Conservation (phyloP, 2,888 invertebrate genomes). For the Blastobasis lacticolella region DNA sequence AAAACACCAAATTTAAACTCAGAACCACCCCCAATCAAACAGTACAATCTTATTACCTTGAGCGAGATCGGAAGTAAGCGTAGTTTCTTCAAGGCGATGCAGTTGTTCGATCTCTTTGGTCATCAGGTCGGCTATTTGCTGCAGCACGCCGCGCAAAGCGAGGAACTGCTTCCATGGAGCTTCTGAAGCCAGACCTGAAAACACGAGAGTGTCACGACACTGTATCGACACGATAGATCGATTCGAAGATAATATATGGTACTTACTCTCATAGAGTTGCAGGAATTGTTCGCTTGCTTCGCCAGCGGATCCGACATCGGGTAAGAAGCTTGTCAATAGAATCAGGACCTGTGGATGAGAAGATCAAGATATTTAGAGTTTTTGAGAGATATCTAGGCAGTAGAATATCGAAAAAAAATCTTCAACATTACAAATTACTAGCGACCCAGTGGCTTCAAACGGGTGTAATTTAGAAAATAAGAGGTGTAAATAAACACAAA, state of each 20-base stretch:
- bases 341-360: conserved; percentile 78
- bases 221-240: no score
- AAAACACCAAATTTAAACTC: no score
- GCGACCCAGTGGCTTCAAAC: no score
- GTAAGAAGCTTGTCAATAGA: conserved; percentile 89
- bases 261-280: conserved; percentile 84
- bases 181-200: conserved; percentile 80
- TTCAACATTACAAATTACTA: no score
- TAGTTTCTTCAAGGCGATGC: conserved; percentile 92
- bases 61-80: conserved; percentile 93
- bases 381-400: no score
- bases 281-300: conserved; percentile 95
- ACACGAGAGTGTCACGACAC: background rate
- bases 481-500: no score
- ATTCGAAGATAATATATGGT: no score
- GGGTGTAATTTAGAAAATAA: no score
- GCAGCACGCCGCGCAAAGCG: conserved; percentile 88
- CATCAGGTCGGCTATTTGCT: conserved; percentile 88
- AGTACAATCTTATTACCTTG: conserved; percentile 72
- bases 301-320: conserved; percentile 89
- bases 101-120: conserved; percentile 92
- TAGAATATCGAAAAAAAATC: no score
- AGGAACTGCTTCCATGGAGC: conserved; percentile 96
- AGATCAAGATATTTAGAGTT: no score
- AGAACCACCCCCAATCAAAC: no score